Percentiles rank a stretch among this genome's conserved stretches.
phyloP scores from a whole-genome alignment of 2,797 vertebrate genomes.

The Uromys caudimaculatus region DNA sequence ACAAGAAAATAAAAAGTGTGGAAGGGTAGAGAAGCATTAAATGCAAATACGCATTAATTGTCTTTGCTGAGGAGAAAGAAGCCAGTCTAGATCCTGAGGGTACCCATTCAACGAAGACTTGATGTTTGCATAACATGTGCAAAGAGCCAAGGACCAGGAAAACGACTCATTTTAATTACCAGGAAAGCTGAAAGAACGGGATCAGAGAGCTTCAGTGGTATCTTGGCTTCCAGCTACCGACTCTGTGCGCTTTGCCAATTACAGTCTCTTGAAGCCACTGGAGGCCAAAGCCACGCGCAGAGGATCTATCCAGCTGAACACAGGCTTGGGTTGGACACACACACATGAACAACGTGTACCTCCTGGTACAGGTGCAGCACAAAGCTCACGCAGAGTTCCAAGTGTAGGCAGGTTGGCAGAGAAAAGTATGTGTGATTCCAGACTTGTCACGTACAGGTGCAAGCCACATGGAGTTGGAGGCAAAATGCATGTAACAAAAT shows the following conservation, averaged over 20 bases:
- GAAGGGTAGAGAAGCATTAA: constrained; percentile 62
- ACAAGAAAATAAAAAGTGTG: constrained; percentile 55
- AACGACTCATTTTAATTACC: constrained; percentile 59
- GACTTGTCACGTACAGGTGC: constrained; percentile 14
- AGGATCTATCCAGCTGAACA: neutral
- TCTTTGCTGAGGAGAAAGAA: neutral
- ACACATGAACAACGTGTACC: neutral
- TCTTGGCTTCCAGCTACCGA: constrained; percentile 55
- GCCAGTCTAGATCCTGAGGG: constrained; percentile 63
- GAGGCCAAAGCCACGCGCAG: constrained; percentile 18
- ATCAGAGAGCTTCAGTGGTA: neutral
- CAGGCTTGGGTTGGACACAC: constrained; percentile 22
- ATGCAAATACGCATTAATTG: constrained; percentile 60
- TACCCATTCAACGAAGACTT: constrained; percentile 70
- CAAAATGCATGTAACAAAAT: neutral
- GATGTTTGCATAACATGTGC: constrained; percentile 1
- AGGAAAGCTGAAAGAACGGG: constrained; percentile 64
- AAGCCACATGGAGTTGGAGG: neutral
- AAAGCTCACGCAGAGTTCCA: neutral
- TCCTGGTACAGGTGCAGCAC: neutral
- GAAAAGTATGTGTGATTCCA: neutral
- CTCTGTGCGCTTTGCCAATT: constrained; percentile 65
- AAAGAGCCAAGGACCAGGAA: constrained; percentile 38
- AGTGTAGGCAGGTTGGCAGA: neutral
- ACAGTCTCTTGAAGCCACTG: constrained; percentile 57